Base-by-base conservation (phyloP, 2,888 invertebrate genomes). In the Aphidoletes aphidimyza region DNA sequence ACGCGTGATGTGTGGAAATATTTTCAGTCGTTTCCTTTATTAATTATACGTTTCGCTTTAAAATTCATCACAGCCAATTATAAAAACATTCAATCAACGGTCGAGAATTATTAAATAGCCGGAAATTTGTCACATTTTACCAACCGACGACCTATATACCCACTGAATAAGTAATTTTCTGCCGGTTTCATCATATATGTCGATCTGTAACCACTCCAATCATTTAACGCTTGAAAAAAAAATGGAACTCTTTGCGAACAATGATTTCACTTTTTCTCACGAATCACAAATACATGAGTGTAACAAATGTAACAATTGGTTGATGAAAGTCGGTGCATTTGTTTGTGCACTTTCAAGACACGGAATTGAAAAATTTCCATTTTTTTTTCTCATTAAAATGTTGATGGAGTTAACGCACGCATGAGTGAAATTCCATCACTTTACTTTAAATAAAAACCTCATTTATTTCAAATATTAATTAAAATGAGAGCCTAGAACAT, bases 1-100 rank as follows among this genome's bases (percentile, higher is more conserved):
- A 69, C 26, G 14, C 69, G 34, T 69, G 69, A 69, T 69, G 30
- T 69, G 69, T 69, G 69, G 69, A 69, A 69, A 69, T 69, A 69
- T 69, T n/a, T 54, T 54, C 26, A 22, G 8, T 69, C 69, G 17
- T 69, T 69, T 69, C 30, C 69, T 54, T 54, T 54, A 69, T 30
- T 69, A 69, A 69, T 69, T 69, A 69, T 34, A 30, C 34, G 30
- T 30, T 42, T 14, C 30, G 30, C 34, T 69, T 69, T 69, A 69
- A 69, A 69, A 69, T 69, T 26, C 69, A 69, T 69, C 69, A 69
- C 69, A 14, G 14, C 34, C 69, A 69, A 69, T 69, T 69, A 69
- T 19, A 69, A 69, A 34, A 69, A 69, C 69, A 69, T 69, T 69
- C 69, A 69, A 69, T 69, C 69, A 69, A 69, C 9, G 1, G 69